Evolutionary conservation across 37 sponge, comb jelly and placozoan genomes (phyloP), one percentile per base, ranked within the genome.

Genomic region (Aplysina aerophoba): DNA sequence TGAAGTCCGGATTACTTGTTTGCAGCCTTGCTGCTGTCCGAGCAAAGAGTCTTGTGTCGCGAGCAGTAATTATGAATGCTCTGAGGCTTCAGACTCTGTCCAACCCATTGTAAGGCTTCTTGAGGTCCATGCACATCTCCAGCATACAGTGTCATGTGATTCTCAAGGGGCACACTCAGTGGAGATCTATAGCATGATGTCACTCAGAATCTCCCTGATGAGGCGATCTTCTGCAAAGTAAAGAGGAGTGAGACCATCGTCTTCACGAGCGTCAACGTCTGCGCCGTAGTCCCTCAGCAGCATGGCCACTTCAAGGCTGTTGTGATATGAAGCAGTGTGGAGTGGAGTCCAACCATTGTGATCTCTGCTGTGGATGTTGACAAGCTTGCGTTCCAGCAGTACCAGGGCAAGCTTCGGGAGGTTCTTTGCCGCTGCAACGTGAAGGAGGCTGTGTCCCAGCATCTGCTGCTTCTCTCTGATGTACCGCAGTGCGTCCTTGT

Each of bases 401-500:
- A 81, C 85, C 2, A 83, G n/a, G 0, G 88, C 88, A 1, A 93
- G 86, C 11, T 81, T 38, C 0, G 86, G 25, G 71, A 87, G 90
- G 83, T 93, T 93, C 83, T 87, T 89, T 3, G 74, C 73, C 11
- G 93, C 93, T 16, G 93, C 90, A 14, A 89, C 57, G 63, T 93
- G 93, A 6, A 93, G 88, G 0, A 93, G 79, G 1, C 66, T 77
- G 59, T 84, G 78, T 40, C 78, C 78, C 0, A 75, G 21, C n/a
- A 24, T 13, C 21, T 19, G 15, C 37, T 36, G 44, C 25, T 75
- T 75, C 78, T 75, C 38, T 25, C 37, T 40, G 54, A 75, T 31
- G 25, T 36, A 75, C 78, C 12, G 39, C 3, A 36, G 54, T 53
- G 25, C 78, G 6, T 75, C 78, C 22, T 75, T 36, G 21, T 24